These are phyloP conservation scores for Baronia brevicornis DNA, from an alignment of 2,888 invertebrate genomes.

Conservation along the genomic window DNA sequence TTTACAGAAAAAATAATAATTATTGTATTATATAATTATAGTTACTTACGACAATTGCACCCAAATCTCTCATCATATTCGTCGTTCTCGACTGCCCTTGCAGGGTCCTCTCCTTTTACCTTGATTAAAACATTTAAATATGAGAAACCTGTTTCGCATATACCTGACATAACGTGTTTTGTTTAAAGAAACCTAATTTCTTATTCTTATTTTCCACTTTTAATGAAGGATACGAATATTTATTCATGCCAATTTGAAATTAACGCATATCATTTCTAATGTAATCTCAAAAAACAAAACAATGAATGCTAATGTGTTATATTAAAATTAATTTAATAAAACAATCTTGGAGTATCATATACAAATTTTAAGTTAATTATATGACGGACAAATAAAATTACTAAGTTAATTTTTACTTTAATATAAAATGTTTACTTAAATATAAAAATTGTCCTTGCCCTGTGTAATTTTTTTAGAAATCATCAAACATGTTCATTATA, in stretches of 20 bases:
- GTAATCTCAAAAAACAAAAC: too few relatives aligned
- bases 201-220: conserved; percentile 11
- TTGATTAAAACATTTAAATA: conserved; percentile 11
- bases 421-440: conserved; percentile 1
- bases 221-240: not conserved
- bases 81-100: conserved; percentile 22
- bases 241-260: not conserved
- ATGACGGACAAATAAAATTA: too few relatives aligned
- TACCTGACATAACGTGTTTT: conserved; percentile 11
- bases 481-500: not conserved
- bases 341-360: too few relatives aligned
- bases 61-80: conserved; percentile 30
- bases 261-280: conserved; percentile 17
- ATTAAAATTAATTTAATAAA: too few relatives aligned
- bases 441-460: not conserved
- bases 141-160: conserved; percentile 12
- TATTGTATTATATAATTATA: not conserved
- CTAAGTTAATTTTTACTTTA: too few relatives aligned
- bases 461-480: too few relatives aligned
- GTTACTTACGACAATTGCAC: conserved; percentile 59
- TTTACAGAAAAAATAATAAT: not conserved
- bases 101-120: conserved; percentile 14
- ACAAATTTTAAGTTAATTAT: too few relatives aligned
- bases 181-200: conserved; percentile 11
- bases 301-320: too few relatives aligned